Percentiles rank a stretch among this genome's conserved stretches.
These are phyloP conservation scores for Scolopax mira DNA, from an alignment of 2,113 vertebrate genomes.

Conservation along the genomic window DNA sequence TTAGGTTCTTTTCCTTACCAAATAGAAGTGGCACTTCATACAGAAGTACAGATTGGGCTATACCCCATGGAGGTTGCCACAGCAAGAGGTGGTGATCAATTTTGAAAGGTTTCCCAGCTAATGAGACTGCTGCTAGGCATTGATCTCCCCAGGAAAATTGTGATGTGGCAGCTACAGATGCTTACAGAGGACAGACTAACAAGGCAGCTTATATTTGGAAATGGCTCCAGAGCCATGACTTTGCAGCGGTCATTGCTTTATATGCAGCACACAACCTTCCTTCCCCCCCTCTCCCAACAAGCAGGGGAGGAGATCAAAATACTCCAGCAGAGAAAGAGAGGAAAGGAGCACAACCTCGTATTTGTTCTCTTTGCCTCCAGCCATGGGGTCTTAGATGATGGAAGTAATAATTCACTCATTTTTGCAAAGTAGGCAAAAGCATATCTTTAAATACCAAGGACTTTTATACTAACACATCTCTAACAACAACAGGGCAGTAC, in stretches of 20 bases:
- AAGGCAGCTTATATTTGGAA: conserved; percentile 24
- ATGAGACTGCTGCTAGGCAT: conserved; percentile 27
- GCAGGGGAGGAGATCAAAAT: conserved; percentile 8
- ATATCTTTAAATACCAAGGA: not conserved
- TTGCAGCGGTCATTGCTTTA: conserved; percentile 21
- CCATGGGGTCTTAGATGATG: not conserved
- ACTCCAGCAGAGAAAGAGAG: not conserved
- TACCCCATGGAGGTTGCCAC: not conserved
- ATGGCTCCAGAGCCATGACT: not conserved
- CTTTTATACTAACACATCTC: rapidly evolving
- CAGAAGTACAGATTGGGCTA: not conserved
- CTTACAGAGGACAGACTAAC: not conserved
- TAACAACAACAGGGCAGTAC: not conserved
- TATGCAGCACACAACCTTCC: not conserved
- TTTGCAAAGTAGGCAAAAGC: not conserved
- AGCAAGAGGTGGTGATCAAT: conserved; percentile 13
- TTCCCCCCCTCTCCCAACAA: not conserved
- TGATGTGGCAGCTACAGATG: conserved; percentile 1
- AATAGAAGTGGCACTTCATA: not conserved
- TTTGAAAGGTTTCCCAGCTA: conserved; percentile 33
- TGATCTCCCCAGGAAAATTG: conserved; percentile 30
- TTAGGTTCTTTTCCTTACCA: not conserved
- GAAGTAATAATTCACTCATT: not conserved
- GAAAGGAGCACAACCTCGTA: not conserved
- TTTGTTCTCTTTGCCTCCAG: not conserved